Percentiles rank a stretch among this genome's conserved stretches.
Evolutionary conservation across 92 coral and sea anemone species (phyloP).

Genomic region (Epizoanthus ramosus): DNA sequence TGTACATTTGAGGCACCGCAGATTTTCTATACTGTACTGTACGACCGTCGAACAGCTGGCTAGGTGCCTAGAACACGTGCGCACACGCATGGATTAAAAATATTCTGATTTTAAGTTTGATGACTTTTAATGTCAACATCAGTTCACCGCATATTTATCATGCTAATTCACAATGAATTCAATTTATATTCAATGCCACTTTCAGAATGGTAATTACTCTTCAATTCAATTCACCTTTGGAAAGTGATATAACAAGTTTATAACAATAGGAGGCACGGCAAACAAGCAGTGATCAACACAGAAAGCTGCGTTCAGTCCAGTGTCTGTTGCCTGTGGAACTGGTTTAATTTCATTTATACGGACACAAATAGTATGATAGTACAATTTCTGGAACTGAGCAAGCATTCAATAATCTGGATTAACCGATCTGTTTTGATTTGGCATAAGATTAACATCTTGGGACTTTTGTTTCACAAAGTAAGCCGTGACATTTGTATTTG

Average conservation of each 20-base stretch:
- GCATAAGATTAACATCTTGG: not conserved
- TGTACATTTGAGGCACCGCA: too few species aligned
- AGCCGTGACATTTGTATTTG: constrained; percentile 7
- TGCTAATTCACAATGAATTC: constrained; percentile 12
- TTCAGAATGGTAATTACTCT: constrained; percentile 8
- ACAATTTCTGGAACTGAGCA: not conserved
- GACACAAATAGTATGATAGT: not conserved
- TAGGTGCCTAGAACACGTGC: not conserved
- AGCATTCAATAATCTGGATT: not conserved
- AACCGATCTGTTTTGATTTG: not conserved
- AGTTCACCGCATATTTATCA: constrained; percentile 4
- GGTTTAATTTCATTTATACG: not conserved
- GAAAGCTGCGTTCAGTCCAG: not conserved
- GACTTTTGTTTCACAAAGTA: constrained; percentile 21
- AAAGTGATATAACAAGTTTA: not conserved
- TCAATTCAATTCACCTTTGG: constrained; percentile 6
- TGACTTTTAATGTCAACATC: constrained; percentile 17
- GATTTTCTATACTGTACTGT: too few species aligned
- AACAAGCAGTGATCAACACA: not conserved
- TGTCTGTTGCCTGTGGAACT: too few species aligned
- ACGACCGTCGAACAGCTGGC: too few species aligned
- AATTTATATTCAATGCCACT: constrained; percentile 12
- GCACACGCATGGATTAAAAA: not conserved
- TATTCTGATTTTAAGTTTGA: not conserved
- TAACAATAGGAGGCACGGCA: constrained; percentile 3